Evolutionary conservation across 92 coral and sea anemone species (phyloP), one percentile per base, ranked within the genome.

Genomic region (Zoanthus sansibaricus): DNA sequence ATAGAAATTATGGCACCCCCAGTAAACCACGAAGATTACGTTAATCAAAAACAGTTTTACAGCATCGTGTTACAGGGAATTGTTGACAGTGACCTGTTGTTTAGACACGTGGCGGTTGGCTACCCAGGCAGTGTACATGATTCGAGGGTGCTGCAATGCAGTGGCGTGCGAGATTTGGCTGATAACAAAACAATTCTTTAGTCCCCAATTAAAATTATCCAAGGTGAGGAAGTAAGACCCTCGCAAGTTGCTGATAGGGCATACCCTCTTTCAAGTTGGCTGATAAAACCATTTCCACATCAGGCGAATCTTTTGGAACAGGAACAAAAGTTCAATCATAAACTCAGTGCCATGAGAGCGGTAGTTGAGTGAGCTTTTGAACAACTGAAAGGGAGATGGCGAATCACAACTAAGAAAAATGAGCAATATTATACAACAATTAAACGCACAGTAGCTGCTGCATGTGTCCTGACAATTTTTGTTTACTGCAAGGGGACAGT

Each of bases 1-100:
- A 91, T 91, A 7, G 92, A 88, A 72, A 91, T 91, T 49, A 91
- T 77, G 15, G 91, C 89, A 52, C 92, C 96, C 32, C 70, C 68
- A 8, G 89, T 72, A 76, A 87, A 86, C 77, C 86, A 76, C 20
- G 86, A 82, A 9, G 93, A 86, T 52, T 93, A 93, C 61, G 89
- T 80, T 71, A 90, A 87, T 61, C 66, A 94, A 62, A 87, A 91
- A 52, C 94, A 91, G 42, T 82, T 79, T 49, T 93, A 91, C 55
- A 83, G 94, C 64, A 76, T 89, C 30, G 66, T 52, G 71, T 49
- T 93, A 87, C 94, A 91, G 75, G 91, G 75, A 20, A 79, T 82
- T 37, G 93, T 86, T 15, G 72, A 89, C 51, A 55, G 31, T 44
- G 66, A 42, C 68, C 82, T 42, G 69, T 55, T 83, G 59, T 91